These are phyloP conservation scores for Parasteatoda lunata DNA, from an alignment of 2,888 invertebrate genomes.

Conservation along the genomic window DNA sequence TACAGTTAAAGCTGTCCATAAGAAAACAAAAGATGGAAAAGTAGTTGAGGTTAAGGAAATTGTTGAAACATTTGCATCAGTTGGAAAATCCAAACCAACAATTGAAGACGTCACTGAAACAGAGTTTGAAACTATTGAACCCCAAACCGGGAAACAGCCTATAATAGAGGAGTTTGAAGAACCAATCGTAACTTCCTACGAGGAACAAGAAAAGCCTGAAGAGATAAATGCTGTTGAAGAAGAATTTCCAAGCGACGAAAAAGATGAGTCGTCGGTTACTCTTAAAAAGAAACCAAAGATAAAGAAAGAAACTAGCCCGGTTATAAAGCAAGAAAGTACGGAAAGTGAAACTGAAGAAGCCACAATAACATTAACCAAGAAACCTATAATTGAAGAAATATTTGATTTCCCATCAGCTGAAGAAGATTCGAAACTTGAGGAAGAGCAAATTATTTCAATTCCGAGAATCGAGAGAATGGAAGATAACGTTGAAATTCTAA, in stretches of 20 bases:
- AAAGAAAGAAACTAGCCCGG: conserved; percentile 31
- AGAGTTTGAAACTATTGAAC: conserved; percentile 35
- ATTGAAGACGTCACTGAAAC: conserved; percentile 65
- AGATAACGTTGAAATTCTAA: conserved; percentile 59
- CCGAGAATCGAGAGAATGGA: conserved; percentile 35
- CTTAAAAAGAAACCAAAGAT: conserved; percentile 63
- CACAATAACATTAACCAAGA: conserved; percentile 70
- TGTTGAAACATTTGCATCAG: conserved; percentile 63
- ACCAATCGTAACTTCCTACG: conserved; percentile 29
- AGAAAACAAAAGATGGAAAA: conserved; percentile 61
- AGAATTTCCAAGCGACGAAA: conserved; percentile 54
- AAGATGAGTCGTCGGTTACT: conserved; percentile 46
- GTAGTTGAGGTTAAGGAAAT: conserved; percentile 62
- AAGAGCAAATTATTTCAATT: conserved; percentile 53
- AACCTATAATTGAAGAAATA: conserved; percentile 69
- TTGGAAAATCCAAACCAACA: conserved; percentile 44
- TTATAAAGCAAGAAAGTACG: conserved; percentile 33
- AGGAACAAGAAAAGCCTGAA: conserved; percentile 37
- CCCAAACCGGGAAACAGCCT: conserved; percentile 51
- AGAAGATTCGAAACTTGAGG: background rate
- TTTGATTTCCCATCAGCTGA: conserved; percentile 50
- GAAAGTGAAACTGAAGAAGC: conserved; percentile 53
- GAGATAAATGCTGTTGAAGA: conserved; percentile 50
- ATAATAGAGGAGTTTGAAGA: conserved; percentile 63
- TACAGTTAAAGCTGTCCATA: conserved; percentile 60